phyloP scores from a whole-genome alignment of 2,797 vertebrate species.

The Artibeus lituratus region DNA sequence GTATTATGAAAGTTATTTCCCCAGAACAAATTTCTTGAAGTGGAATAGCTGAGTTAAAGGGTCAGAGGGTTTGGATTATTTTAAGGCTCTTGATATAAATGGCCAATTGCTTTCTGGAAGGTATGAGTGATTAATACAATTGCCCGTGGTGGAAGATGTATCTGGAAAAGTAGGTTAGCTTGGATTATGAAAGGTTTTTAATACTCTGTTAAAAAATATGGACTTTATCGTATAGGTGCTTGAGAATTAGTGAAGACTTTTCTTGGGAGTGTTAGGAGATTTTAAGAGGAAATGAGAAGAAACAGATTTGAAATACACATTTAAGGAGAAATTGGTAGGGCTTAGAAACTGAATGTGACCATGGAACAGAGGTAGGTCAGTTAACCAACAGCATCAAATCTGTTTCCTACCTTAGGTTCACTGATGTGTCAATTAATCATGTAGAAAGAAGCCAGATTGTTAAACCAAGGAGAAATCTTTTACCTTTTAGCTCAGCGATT shows the following conservation, averaged over 20 bases:
- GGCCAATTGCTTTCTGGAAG: conserved; percentile 8
- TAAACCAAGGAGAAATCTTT: neutral
- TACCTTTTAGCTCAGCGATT: neutral
- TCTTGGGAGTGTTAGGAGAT: neutral
- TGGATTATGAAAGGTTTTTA: neutral
- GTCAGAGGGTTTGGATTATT: neutral
- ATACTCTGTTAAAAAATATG: neutral
- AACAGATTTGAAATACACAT: neutral
- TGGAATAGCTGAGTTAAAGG: neutral
- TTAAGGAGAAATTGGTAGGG: neutral
- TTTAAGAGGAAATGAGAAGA: neutral
- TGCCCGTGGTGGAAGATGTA: neutral
- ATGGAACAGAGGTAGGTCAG: neutral
- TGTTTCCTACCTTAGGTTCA: neutral
- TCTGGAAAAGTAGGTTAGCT: neutral
- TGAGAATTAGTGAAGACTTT: neutral
- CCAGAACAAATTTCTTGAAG: neutral
- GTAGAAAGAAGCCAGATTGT: neutral
- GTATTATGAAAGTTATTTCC: neutral
- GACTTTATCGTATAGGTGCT: neutral
- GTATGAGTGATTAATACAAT: neutral
- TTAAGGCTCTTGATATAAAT: neutral
- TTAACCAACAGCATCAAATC: neutral
- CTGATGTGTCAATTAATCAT: neutral
- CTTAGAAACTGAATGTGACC: neutral